Evolutionary conservation across 2,888 invertebrate genomes (phyloP).

Genomic region (Xestia xanthographa): DNA sequence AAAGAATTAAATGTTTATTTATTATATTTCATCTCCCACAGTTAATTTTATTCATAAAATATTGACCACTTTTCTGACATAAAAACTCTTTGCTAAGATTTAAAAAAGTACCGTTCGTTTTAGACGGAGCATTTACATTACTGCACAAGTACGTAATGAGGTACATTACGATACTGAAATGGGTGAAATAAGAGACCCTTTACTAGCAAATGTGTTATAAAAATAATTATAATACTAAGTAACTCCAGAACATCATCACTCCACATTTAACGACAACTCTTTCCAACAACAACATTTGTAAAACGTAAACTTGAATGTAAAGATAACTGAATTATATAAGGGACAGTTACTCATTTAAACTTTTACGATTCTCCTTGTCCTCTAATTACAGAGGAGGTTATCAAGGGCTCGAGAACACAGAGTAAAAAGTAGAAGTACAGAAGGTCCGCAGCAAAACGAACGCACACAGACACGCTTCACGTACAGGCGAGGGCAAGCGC

Average conservation of each 20-base stretch:
- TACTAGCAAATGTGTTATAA: too few relatives aligned
- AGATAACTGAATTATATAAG: slow-evolving; percentile 63
- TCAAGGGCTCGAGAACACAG: slow-evolving; percentile 46
- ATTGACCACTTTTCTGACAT: too few relatives aligned
- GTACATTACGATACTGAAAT: too few relatives aligned
- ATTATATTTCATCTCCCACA: too few relatives aligned
- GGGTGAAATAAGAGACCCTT: too few relatives aligned
- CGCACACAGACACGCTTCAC: background rate
- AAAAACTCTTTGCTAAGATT: too few relatives aligned
- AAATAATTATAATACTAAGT: too few relatives aligned
- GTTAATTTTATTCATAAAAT: too few relatives aligned
- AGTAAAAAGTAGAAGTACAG: slow-evolving; percentile 3
- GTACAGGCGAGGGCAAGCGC: background rate
- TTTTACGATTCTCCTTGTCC: slow-evolving; percentile 58
- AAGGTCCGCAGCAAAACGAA: background rate
- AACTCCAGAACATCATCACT: background rate
- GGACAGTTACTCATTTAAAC: slow-evolving; percentile 55
- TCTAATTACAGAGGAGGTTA: slow-evolving; percentile 67
- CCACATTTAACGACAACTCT: slow-evolving; percentile 41
- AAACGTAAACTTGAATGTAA: slow-evolving; percentile 43
- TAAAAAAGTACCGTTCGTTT: too few relatives aligned
- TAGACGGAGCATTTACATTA: too few relatives aligned
- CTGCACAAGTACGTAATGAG: too few relatives aligned
- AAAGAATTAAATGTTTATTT: too few relatives aligned
- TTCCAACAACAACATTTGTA: slow-evolving; percentile 39